Percentiles rank a stretch among this genome's conserved stretches.
phyloP scores from a whole-genome alignment of 1,140 invertebrate genomes.

The Pentalonia nigronervosa region DNA sequence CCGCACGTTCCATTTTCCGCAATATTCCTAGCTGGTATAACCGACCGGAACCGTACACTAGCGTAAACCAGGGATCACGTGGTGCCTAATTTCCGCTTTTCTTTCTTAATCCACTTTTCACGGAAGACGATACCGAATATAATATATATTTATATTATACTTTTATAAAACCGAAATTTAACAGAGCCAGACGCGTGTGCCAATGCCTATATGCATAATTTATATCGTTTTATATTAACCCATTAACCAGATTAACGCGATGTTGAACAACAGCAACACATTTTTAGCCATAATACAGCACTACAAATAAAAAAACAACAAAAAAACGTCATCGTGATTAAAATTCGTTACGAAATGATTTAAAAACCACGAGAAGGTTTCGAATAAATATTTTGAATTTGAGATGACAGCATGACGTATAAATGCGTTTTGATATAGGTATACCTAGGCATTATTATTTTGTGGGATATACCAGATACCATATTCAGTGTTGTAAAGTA shows the following conservation, averaged over 20 bases:
- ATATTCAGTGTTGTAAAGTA: too few relatives aligned
- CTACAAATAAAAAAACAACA: background rate
- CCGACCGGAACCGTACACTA: background rate
- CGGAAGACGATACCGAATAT: background rate
- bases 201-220: background rate
- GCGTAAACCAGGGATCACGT: constrained; percentile 1
- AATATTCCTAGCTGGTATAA: background rate
- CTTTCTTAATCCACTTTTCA: constrained; percentile 42
- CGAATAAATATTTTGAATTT: background rate
- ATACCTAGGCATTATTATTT: background rate
- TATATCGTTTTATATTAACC: constrained; percentile 22
- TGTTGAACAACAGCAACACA: background rate
- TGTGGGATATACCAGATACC: background rate
- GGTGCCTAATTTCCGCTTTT: constrained; percentile 4
- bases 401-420: background rate
- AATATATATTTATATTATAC: background rate
- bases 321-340: background rate
- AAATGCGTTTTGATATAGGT: background rate
- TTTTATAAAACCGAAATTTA: constrained; percentile 32
- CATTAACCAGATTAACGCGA: background rate
- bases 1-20: background rate
- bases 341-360: background rate
- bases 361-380: background rate
- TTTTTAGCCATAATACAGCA: background rate
- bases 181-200: background rate